Evolutionary conservation across 2,888 invertebrate species (phyloP), one percentile per base, ranked within the genome.

Genomic region (Drosophila kuntzei): DNA sequence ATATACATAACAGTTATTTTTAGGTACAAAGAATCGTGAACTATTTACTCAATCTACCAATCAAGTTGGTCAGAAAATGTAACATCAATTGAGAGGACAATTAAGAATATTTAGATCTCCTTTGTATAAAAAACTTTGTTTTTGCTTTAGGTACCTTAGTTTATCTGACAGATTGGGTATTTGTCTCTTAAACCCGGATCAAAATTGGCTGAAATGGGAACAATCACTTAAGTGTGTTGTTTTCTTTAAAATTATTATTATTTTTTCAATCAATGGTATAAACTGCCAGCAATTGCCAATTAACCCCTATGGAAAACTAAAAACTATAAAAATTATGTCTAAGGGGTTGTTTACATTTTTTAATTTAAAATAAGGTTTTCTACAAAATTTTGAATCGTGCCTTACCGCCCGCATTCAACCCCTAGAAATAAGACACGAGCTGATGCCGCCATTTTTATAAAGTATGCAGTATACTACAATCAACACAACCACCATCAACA

Each of bases 381-480:
- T 47, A 47, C 20, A 7, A 4, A 3, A 47, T n/a, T 47, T n/a
- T 32, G 12, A 18, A n/a, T n/a, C 18, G 12, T 8, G n/a, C 8
- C 29, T 32, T 32, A 8, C 18, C 32, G 46, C 47, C 47, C 47
- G 47, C 47, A 18, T 18, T 47, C 47, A 47, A 47, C 47, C 47
- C 47, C 32, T 47, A 32, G 1, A 46, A 7, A 32, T 20, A 47
- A 29, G n/a, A 18, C 27, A 46, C 11, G 16, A 47, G 18, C 32
- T 32, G n/a, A n/a, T 11, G 12, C 18, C 47, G 47, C 47, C 47
- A 47, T 47, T 47, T 47, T 47, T 32, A 32, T 16, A 12, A 47
- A 32, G 18, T 29, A n/a, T 20, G 9, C 14, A 22, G 29, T 8
- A 29, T 46, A 20, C 32, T 2, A 18, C 18, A 18, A 47, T 16